Percentiles rank a stretch among this genome's conserved stretches.
These are phyloP conservation scores for Drosophila paracracens DNA, from an alignment of 2,888 invertebrate species.

Conservation along the genomic window DNA sequence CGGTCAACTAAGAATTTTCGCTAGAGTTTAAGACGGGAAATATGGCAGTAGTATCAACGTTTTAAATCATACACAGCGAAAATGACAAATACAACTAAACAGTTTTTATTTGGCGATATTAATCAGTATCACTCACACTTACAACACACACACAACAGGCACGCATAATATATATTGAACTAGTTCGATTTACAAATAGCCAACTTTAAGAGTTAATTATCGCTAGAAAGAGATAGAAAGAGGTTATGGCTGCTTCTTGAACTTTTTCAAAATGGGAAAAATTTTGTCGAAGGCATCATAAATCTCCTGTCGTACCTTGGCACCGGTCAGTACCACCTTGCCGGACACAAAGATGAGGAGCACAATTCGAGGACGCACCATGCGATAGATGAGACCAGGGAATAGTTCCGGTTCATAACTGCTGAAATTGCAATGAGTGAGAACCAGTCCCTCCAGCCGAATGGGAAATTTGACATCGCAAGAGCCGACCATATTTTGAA, in stretches of 20 bases:
- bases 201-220: conserved; percentile 48
- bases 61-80: no score
- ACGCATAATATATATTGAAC: conserved; percentile 26
- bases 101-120: conserved; percentile 46
- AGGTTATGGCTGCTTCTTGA: conserved; percentile 90
- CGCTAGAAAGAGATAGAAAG: conserved; percentile 8
- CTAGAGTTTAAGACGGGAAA: not conserved
- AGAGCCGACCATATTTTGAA: conserved; percentile 93
- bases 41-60: no score
- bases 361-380: conserved; percentile 99
- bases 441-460: conserved; percentile 90
- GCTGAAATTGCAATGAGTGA: conserved; percentile 91
- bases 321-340: conserved; percentile 99
- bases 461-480: conserved; percentile 92
- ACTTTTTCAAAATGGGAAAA: conserved; percentile 97
- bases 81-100: conserved; percentile 48
- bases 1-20: not conserved
- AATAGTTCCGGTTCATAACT: conserved; percentile 99
- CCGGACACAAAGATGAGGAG: conserved; percentile 99
- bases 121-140: conserved; percentile 8
- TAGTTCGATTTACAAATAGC: conserved; percentile 50
- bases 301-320: conserved; percentile 95
- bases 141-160: conserved; percentile 13
- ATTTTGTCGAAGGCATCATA: conserved; percentile 98
- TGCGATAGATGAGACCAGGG: conserved; percentile 98